Base-by-base conservation (phyloP, 2,888 invertebrate species). In the Dasysyrphus tricinctus region DNA sequence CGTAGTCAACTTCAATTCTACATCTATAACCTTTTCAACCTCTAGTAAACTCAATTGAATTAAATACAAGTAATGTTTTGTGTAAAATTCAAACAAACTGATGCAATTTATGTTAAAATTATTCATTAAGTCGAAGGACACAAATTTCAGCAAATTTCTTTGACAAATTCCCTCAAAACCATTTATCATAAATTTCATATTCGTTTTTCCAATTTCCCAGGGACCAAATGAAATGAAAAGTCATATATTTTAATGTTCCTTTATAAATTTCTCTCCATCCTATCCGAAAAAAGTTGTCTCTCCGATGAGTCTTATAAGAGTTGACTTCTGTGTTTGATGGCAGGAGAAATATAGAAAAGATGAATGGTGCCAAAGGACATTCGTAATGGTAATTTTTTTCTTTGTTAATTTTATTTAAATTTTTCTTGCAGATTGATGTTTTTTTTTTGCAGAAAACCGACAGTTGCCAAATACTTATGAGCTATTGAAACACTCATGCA, bases 341-440 rank as follows among this genome's bases (percentile, higher is more conserved):
- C 11, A 57, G 11, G n/a, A 37, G 34, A 8, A 29, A 54, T 51
- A 51, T 32, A 54, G 5, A 19, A 57, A 37, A 57, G 34, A 56
- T 37, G 37, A 57, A 57, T 37, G 57, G 12, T 19, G 16, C 37
- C 37, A 37, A 57, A 34, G 57, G 16, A 57, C 37, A 19, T 37
- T 57, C 57, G 57, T 57, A 57, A 57, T 57, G 37, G 57, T 11
- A 12, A 19, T 57, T 34, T 5, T 57, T 16, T 57, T 16, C 8
- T 57, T 57, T 57, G 34, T 57, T 57, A 57, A 57, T 57, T 57
- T 57, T 57, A 57, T 57, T 57, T 34, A 57, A 57, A 57, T 57
- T 57, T 57, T 37, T 12, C 37, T 57, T 57, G 34, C 16, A 57
- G 57, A 57, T 16, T 5, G 16, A 32, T 57, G 56, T 44, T 44